Percentiles rank a stretch among this genome's conserved stretches.
These are phyloP conservation scores for Clarias fuscus DNA, from an alignment of 2,797 vertebrate genomes.

Conservation along the genomic window DNA sequence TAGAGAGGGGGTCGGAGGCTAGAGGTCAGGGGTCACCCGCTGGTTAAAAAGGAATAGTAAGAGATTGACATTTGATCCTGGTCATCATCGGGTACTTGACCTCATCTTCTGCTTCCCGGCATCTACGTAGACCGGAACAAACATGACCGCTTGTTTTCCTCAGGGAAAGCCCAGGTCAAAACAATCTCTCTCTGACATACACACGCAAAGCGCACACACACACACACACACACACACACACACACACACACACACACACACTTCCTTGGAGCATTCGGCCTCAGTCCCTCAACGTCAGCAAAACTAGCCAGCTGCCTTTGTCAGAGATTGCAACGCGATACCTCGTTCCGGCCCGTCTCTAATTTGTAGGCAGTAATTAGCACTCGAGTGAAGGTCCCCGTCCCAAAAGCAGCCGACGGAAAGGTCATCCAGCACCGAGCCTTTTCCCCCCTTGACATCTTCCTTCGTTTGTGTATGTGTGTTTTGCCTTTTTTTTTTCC, in stretches of 20 bases:
- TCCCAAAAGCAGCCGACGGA: slow-evolving; percentile 38
- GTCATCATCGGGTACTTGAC: slow-evolving; percentile 38
- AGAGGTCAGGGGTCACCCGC: slow-evolving; percentile 22
- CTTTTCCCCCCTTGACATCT: background rate
- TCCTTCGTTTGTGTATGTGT: background rate
- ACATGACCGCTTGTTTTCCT: slow-evolving; percentile 45
- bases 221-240: slow-evolving; percentile 51
- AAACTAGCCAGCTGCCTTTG: slow-evolving; percentile 62
- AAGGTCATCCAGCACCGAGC: slow-evolving; percentile 40
- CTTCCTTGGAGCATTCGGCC: slow-evolving; percentile 55
- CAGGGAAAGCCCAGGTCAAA: slow-evolving; percentile 39
- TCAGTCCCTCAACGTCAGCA: slow-evolving; percentile 58
- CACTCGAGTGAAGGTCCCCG: slow-evolving; percentile 16
- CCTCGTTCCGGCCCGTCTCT: slow-evolving; percentile 64
- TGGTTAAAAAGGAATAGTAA: slow-evolving; percentile 28
- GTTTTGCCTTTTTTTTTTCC: background rate
- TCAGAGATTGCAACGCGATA: slow-evolving; percentile 59
- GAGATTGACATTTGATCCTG: slow-evolving; percentile 27
- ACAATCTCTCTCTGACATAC: slow-evolving; percentile 27
- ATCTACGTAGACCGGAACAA: slow-evolving; percentile 32
- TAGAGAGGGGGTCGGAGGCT: slow-evolving; percentile 33
- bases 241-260: slow-evolving; percentile 50
- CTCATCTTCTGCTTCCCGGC: slow-evolving; percentile 33
- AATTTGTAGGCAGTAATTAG: slow-evolving; percentile 67
- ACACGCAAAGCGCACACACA: slow-evolving; percentile 38